A percentile compares a stretch with the other conserved stretches of the same genome.
Evolutionary conservation across 2,888 invertebrate genomes (phyloP).

Genomic region (Clitarchus hookeri): DNA sequence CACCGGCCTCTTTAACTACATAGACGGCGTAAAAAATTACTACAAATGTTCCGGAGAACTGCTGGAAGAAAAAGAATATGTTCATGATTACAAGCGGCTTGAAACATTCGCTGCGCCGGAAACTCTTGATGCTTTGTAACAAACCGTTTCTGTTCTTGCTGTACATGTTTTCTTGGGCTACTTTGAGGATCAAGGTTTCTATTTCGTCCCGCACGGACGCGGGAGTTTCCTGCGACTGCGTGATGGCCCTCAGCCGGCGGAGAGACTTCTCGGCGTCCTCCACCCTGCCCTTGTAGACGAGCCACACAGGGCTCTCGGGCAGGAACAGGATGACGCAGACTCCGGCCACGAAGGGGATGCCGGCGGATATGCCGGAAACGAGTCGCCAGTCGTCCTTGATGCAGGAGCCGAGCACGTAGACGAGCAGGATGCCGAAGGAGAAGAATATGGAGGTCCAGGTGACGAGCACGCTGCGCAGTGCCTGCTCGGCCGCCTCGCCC

Average conservation of each 20-base stretch:
- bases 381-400: slow-evolving; percentile 51
- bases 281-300: slow-evolving; percentile 55
- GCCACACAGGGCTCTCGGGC: slow-evolving; percentile 63
- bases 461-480: slow-evolving; percentile 58
- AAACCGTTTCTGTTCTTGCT: neutral
- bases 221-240: neutral
- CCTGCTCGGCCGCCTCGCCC: slow-evolving; percentile 58
- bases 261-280: slow-evolving; percentile 56
- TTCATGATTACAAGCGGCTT: slow-evolving; percentile 58
- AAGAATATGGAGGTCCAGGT: slow-evolving; percentile 62
- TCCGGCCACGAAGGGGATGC: slow-evolving; percentile 26
- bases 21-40: slow-evolving; percentile 63
- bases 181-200: neutral
- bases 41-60: slow-evolving; percentile 61
- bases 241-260: slow-evolving; percentile 53
- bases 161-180: neutral
- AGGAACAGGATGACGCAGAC: slow-evolving; percentile 52
- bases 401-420: slow-evolving; percentile 59
- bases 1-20: slow-evolving; percentile 57
- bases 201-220: neutral
- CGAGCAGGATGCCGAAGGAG: slow-evolving; percentile 58
- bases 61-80: slow-evolving; percentile 62
- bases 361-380: slow-evolving; percentile 35
- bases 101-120: slow-evolving; percentile 40
- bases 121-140: neutral